phyloP scores from a whole-genome alignment of 2,888 invertebrate genomes.

The Eupelmus urozonus region DNA sequence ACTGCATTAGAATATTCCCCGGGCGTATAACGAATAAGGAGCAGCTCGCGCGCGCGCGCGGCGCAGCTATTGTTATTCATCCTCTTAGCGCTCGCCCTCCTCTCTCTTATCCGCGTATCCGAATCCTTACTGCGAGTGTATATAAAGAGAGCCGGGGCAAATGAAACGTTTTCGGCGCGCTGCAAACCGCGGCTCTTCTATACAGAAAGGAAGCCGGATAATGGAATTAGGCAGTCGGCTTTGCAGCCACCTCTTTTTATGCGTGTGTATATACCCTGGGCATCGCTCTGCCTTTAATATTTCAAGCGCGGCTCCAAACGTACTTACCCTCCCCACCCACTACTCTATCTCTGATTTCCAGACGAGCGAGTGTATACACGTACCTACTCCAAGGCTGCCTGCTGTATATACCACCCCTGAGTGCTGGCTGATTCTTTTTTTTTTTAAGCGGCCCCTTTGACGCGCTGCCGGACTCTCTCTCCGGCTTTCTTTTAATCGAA shows the following conservation, averaged over 20 bases:
- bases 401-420: too few species aligned
- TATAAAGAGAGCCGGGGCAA: conserved; percentile 12
- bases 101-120: background rate
- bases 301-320: conserved; percentile 4
- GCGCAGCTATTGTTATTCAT: conserved; percentile 67
- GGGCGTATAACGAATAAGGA: conserved; percentile 65
- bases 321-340: too few species aligned
- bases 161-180: conserved; percentile 45
- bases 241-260: background rate
- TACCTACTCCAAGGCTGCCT: too few species aligned
- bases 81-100: conserved; percentile 38
- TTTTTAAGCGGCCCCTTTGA: conserved; percentile 14
- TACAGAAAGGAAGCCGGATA: conserved; percentile 3
- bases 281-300: conserved; percentile 21
- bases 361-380: background rate
- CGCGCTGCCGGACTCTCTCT: background rate
- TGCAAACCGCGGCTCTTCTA: too few species aligned
- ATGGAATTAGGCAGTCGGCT: conserved; percentile 25
- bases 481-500: conserved; percentile 54
- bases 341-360: conserved; percentile 22
- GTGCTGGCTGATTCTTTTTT: background rate
- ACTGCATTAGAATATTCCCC: conserved; percentile 67
- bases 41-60: too few species aligned
- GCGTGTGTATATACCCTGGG: background rate
- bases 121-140: conserved; percentile 8